phyloP scores from a whole-genome alignment of 2,888 invertebrate species.

The Lepidochrysops patricia region DNA sequence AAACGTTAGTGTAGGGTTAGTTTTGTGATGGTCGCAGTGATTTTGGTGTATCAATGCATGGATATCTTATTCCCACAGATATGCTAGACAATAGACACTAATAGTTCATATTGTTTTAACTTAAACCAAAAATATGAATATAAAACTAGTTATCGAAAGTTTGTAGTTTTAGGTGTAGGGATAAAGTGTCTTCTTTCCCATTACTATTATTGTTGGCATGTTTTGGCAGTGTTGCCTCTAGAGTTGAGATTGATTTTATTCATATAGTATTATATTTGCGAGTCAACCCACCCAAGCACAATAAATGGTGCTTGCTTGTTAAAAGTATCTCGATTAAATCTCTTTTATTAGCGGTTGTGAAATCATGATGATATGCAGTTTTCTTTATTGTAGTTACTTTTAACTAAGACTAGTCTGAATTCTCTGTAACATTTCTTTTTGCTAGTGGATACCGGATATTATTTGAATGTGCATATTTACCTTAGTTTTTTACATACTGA shows the following conservation, averaged over 20 bases:
- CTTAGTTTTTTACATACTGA: constrained; percentile 14
- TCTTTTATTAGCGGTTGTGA: constrained; percentile 58
- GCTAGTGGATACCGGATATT: neutral
- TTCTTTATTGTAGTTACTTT: constrained; percentile 15
- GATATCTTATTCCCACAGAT: constrained; percentile 22
- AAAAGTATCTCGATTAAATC: constrained; percentile 36
- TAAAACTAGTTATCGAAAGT: constrained; percentile 25
- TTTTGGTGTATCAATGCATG: constrained; percentile 35
- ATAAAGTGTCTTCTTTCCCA: constrained; percentile 29
- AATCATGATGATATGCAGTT: constrained; percentile 41
- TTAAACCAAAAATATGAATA: constrained; percentile 45
- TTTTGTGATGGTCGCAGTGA: constrained; percentile 31
- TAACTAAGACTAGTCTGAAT: constrained; percentile 11
- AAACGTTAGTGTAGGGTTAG: constrained; percentile 56
- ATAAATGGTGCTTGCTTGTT: constrained; percentile 58
- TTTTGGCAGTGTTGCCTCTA: constrained; percentile 27
- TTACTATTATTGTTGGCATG: constrained; percentile 27
- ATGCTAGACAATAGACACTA: constrained; percentile 23
- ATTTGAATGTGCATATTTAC: neutral
- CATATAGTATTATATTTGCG: constrained; percentile 15
- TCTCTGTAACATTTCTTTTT: constrained; percentile 7
- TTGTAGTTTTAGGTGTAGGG: constrained; percentile 33
- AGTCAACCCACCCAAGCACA: constrained; percentile 47
- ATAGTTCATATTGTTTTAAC: constrained; percentile 24
- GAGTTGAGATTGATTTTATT: constrained; percentile 19